A percentile compares a stretch with the other conserved stretches of the same genome.
Evolutionary conservation across 2,888 invertebrate genomes (phyloP).

Genomic region (Anthoptus insignis): DNA sequence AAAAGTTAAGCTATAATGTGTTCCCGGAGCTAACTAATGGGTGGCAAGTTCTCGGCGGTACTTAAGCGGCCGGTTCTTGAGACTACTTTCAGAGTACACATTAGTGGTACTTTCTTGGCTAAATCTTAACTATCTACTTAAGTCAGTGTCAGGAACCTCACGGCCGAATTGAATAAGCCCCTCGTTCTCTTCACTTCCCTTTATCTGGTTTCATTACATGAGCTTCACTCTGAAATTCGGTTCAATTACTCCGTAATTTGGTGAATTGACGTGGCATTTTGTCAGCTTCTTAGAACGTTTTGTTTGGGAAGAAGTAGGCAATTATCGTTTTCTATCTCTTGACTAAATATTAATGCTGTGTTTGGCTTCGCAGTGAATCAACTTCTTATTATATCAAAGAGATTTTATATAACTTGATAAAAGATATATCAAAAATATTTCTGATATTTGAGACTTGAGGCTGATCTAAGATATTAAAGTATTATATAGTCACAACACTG

Average conservation of each 20-base stretch:
- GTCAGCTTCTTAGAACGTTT: conserved; percentile 73
- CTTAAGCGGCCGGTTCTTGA: conserved; percentile 80
- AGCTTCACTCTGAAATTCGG: conserved; percentile 79
- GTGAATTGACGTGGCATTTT: conserved; percentile 79
- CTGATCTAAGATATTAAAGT: too few species aligned
- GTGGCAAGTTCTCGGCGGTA: conserved; percentile 77
- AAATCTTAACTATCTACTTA: conserved; percentile 84
- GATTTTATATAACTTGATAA: conserved; percentile 19
- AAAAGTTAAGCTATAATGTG: conserved; percentile 82
- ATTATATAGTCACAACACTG: too few species aligned
- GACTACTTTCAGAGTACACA: conserved; percentile 83
- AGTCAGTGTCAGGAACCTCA: conserved; percentile 75
- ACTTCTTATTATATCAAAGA: too few species aligned
- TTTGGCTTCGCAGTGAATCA: background rate
- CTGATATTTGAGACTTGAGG: too few species aligned
- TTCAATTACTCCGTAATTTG: conserved; percentile 82
- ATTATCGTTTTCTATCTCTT: conserved; percentile 15
- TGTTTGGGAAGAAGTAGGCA: conserved; percentile 55
- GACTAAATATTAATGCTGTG: background rate
- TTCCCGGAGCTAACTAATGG: conserved; percentile 81
- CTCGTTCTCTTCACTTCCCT: conserved; percentile 67
- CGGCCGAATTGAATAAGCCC: conserved; percentile 78
- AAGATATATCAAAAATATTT: too few species aligned
- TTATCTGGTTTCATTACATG: conserved; percentile 81
- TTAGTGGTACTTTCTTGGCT: conserved; percentile 77